Conservation (phyloP, 2,888 invertebrate genomes). For the Acheta domesticus region DNA sequence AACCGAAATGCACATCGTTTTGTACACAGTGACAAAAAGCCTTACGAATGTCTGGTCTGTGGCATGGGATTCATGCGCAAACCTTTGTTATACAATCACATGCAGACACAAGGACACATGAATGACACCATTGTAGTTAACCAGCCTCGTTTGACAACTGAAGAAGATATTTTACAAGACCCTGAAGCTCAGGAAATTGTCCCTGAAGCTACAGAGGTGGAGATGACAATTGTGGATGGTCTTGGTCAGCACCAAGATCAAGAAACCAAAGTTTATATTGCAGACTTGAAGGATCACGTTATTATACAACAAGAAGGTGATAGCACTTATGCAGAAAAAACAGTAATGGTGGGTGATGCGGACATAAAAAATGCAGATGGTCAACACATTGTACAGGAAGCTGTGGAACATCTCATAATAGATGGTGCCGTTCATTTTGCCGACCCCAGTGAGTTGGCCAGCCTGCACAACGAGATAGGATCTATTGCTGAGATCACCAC, state of each 20-base stretch:
- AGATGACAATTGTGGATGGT: slow-evolving; percentile 45
- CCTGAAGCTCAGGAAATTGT: slow-evolving; percentile 44
- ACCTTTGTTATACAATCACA: slow-evolving; percentile 71
- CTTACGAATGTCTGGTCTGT: slow-evolving; percentile 78
- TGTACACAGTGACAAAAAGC: slow-evolving; percentile 81
- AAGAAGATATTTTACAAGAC: slow-evolving; percentile 50
- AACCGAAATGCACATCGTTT: slow-evolving; percentile 82
- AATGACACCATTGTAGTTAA: slow-evolving; percentile 81
- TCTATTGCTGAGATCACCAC: slow-evolving; percentile 36
- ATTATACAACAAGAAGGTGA: slow-evolving; percentile 48
- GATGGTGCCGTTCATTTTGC: slow-evolving; percentile 43
- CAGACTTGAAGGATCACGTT: slow-evolving; percentile 53
- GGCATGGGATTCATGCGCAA: slow-evolving; percentile 82
- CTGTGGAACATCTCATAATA: slow-evolving; percentile 41
- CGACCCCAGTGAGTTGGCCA: slow-evolving; percentile 39
- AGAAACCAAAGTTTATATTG: slow-evolving; percentile 53
- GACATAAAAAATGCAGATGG: slow-evolving; percentile 38
- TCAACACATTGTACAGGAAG: slow-evolving; percentile 39
- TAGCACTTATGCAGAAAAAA: slow-evolving; percentile 38
- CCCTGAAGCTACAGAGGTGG: slow-evolving; percentile 45
- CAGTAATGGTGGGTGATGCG: slow-evolving; percentile 32
- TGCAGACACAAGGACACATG: slow-evolving; percentile 69
- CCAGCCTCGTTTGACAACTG: slow-evolving; percentile 68
- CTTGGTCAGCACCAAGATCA: slow-evolving; percentile 40
- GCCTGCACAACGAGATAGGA: slow-evolving; percentile 38